Evolutionary conservation across 2,888 invertebrate species (phyloP).

Genomic region (Micropterix aruncella): DNA sequence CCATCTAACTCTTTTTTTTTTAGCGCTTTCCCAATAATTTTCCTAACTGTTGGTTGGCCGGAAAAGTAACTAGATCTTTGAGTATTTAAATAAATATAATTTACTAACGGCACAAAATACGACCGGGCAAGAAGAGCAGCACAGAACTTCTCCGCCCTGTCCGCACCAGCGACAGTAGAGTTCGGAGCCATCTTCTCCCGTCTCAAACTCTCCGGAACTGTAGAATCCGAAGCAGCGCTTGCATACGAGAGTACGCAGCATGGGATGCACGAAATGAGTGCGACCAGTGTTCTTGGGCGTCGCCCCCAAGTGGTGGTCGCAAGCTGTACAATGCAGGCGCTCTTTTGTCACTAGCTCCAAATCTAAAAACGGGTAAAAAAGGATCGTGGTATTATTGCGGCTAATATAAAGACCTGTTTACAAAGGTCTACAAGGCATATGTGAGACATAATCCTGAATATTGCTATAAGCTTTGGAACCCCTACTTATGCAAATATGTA

Average conservation of each 20-base stretch:
- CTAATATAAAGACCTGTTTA: no score
- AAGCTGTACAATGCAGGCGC: conserved; percentile 59
- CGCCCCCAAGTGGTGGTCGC: conserved; percentile 61
- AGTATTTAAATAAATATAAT: conserved; percentile 5
- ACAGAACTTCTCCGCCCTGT: conserved; percentile 65
- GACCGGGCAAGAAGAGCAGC: conserved; percentile 61
- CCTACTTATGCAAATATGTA: no score
- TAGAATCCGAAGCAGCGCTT: conserved; percentile 62
- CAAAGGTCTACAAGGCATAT: no score
- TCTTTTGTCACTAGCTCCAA: no score
- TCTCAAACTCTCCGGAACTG: conserved; percentile 68
- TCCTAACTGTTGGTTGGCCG: no score
- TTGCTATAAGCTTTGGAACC: no score
- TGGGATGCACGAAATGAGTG: conserved; percentile 59
- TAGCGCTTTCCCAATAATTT: no score
- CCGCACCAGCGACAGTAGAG: conserved; percentile 76
- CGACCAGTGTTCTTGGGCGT: conserved; percentile 46
- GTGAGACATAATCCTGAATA: no score
- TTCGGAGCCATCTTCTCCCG: conserved; percentile 73
- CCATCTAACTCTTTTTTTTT: no score
- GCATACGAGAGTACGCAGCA: conserved; percentile 58
- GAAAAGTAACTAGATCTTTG: no score
- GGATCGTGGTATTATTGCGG: no score
- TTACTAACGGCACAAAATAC: conserved; percentile 54
- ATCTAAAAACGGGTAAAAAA: no score